Conservation (phyloP, 2,113 vertebrate species). For the Montifringilla adamsi region DNA sequence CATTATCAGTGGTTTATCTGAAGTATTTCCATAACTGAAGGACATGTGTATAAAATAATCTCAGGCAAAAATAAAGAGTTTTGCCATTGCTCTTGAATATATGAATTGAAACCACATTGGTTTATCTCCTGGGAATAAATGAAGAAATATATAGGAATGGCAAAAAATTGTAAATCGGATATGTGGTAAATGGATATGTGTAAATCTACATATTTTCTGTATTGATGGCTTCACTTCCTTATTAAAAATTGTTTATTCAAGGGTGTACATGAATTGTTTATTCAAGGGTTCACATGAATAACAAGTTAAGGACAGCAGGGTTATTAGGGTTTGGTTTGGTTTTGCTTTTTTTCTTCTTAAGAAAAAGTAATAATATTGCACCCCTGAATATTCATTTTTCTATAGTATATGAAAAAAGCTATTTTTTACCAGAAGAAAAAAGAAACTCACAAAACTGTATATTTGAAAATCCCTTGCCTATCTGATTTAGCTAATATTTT, state of each 20-base stretch:
- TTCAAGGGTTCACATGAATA: not conserved
- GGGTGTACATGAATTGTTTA: not conserved
- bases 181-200: not conserved
- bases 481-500: not conserved
- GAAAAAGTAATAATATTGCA: not conserved
- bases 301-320: not conserved
- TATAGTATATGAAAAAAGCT: not conserved
- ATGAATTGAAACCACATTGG: conserved; percentile 33
- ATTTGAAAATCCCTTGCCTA: not conserved
- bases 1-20: conserved; percentile 34
- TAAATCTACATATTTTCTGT: not conserved
- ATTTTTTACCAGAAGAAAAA: not conserved
- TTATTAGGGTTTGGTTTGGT: not conserved
- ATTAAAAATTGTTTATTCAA: not conserved
- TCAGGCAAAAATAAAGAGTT: conserved; percentile 16
- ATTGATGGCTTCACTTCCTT: not conserved
- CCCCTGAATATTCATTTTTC: not conserved
- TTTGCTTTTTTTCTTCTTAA: not conserved
- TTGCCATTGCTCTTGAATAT: not conserved
- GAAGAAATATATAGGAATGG: not conserved
- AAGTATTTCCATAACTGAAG: conserved; percentile 51
- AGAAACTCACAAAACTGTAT: not conserved
- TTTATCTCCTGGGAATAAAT: conserved; percentile 16
- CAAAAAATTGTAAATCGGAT: not conserved
- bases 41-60: conserved; percentile 26